Evolutionary conservation across 2,113 vertebrate species (phyloP), one percentile per base, ranked within the genome.

Genomic region (Pseudois nayaur): DNA sequence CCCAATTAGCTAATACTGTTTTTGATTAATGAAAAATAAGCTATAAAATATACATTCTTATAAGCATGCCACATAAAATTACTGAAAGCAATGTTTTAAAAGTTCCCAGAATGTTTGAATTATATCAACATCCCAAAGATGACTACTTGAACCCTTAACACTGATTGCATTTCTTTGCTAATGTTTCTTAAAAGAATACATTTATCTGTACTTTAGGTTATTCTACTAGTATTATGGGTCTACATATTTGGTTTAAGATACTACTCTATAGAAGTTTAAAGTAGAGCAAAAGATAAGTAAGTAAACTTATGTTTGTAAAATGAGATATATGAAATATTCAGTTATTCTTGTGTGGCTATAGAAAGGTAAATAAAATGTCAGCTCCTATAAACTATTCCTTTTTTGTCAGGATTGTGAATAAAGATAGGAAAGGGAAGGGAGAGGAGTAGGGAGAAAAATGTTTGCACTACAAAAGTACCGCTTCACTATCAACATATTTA

Each of bases 241-340:
- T 95, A 10, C 31, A 81, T 64, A 29, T 78, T 96, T 93, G 52
- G 54, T 64, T 82, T 91, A 87, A 96, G n/a, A 86, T 89, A 96
- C 23, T 82, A 57, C 40, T 83, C 3, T 82, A 83, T 17, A 84
- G 54, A 95, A 89, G 48, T 82, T 92, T 82, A 85, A 95, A 81
- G 48, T 86, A 29, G 45, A 92, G 6, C n/a, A 92, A 33, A 89
- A 92, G 87, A 90, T 92, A 92, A 92, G 64, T n/a, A 76, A 94
- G 71, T 55, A 94, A 87, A 95, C 92, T 92, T 92, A 85, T 79
- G 27, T 97, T 94, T 95, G n/a, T 94, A 86, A 89, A 95, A 76
- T 83, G 17, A 92, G 55, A 96, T 55, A 57, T 71, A 29, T 40
- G 74, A 59, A 76, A 79, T 62, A 86, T 92, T 89, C 19, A 23